A percentile compares a stretch with the other conserved stretches of the same genome.
These are phyloP conservation scores for Achroia grisella DNA, from an alignment of 1,140 invertebrate genomes.

Conservation along the genomic window DNA sequence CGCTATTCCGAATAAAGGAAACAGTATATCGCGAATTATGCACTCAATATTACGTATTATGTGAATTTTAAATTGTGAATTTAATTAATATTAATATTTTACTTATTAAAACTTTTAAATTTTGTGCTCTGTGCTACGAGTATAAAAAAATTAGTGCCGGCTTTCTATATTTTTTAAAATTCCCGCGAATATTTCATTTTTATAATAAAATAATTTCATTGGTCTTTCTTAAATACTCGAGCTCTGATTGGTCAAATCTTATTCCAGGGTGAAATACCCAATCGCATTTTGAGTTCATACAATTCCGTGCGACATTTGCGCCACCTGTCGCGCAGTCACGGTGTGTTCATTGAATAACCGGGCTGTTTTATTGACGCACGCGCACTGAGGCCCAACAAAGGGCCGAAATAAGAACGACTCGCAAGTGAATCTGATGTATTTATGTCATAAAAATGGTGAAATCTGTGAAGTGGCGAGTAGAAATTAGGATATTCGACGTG, in stretches of 20 bases:
- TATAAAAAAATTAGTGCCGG: constrained; percentile 11
- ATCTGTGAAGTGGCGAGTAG: constrained; percentile 79
- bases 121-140: constrained; percentile 6
- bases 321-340: constrained; percentile 58
- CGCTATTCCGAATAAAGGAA: constrained; percentile 2
- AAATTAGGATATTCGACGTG: constrained; percentile 80
- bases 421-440: constrained; percentile 77
- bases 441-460: constrained; percentile 81
- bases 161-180: constrained; percentile 22
- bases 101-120: constrained; percentile 5
- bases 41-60: no score
- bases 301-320: constrained; percentile 44
- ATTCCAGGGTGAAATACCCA: constrained; percentile 22
- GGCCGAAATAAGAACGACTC: constrained; percentile 65
- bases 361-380: constrained; percentile 65
- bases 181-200: constrained; percentile 11
- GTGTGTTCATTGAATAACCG: constrained; percentile 64
- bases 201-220: constrained; percentile 24
- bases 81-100: neutral
- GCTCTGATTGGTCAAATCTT: constrained; percentile 42
- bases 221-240: constrained; percentile 15
- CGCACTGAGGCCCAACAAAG: constrained; percentile 70
- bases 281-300: constrained; percentile 23
- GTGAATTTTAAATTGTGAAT: constrained; percentile 13
- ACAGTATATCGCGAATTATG: constrained; percentile 2